phyloP scores from a whole-genome alignment of 2,888 invertebrate species.

The Sceliomorpha sp. region DNA sequence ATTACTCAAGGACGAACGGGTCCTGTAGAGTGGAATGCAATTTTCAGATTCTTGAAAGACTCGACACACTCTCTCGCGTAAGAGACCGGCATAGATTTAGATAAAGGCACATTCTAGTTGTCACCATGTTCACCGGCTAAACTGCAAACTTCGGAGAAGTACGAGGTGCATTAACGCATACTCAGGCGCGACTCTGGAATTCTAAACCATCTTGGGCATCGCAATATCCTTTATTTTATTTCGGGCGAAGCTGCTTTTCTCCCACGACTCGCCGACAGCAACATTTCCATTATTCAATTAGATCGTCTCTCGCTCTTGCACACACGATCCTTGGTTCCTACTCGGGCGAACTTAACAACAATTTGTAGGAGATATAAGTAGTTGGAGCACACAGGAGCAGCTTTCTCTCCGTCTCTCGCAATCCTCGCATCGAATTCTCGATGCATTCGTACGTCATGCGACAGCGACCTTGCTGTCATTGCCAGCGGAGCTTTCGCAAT shows the following conservation, averaged over 20 bases:
- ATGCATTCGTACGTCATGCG: not conserved
- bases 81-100: slow-evolving; percentile 71
- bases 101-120: slow-evolving; percentile 71
- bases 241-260: slow-evolving; percentile 1
- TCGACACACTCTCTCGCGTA: slow-evolving; percentile 45
- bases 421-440: not conserved
- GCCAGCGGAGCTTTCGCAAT: not conserved
- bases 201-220: slow-evolving; percentile 40
- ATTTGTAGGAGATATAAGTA: slow-evolving; percentile 16
- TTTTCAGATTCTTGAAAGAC: slow-evolving; percentile 72
- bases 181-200: slow-evolving; percentile 61
- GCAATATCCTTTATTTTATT: slow-evolving; percentile 43
- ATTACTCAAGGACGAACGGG: not conserved
- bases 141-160: slow-evolving; percentile 65
- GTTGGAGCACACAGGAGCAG: not conserved
- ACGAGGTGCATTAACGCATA: slow-evolving; percentile 75
- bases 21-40: slow-evolving; percentile 68
- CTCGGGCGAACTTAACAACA: not conserved
- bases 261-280: not conserved
- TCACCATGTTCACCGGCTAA: slow-evolving; percentile 62
- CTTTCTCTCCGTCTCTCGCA: not conserved
- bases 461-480: not conserved
- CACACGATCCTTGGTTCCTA: not conserved
- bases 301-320: slow-evolving; percentile 3
- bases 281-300: slow-evolving; percentile 33